phyloP scores from a whole-genome alignment of 2,888 invertebrate genomes.

The Platycnemis pennipes region DNA sequence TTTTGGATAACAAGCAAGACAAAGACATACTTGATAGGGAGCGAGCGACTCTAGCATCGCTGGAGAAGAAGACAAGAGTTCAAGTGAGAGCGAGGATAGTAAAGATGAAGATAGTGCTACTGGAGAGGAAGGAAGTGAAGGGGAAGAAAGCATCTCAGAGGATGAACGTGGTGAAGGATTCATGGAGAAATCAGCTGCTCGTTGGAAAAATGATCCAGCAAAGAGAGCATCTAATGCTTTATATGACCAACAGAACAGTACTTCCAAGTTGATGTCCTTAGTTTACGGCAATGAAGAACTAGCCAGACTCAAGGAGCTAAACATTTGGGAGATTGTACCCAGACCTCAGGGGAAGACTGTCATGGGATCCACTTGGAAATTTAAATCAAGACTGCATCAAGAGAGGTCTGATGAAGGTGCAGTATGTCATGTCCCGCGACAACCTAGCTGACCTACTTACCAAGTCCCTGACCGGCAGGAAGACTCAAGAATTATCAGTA shows the following conservation, averaged over 20 bases:
- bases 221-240: constrained; percentile 92
- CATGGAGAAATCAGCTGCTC: constrained; percentile 79
- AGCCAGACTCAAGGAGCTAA: too few species aligned
- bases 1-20: constrained; percentile 72
- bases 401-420: too few species aligned
- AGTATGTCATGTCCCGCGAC: too few species aligned
- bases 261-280: constrained; percentile 90
- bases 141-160: constrained; percentile 77
- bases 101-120: constrained; percentile 71
- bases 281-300: constrained; percentile 89
- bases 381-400: too few species aligned
- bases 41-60: constrained; percentile 71
- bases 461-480: too few species aligned
- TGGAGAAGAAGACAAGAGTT: constrained; percentile 70
- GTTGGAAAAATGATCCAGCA: constrained; percentile 91
- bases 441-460: too few species aligned
- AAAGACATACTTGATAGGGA: constrained; percentile 73
- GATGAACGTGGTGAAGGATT: constrained; percentile 78
- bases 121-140: constrained; percentile 73
- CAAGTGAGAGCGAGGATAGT: constrained; percentile 70
- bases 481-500: too few species aligned
- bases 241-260: constrained; percentile 87
- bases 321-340: too few species aligned
- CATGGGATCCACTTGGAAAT: too few species aligned
- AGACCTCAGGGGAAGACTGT: too few species aligned